Percentiles rank a stretch among this genome's conserved stretches.
These are phyloP conservation scores for Parapsyche elsis DNA, from an alignment of 1,140 invertebrate genomes.

Conservation along the genomic window DNA sequence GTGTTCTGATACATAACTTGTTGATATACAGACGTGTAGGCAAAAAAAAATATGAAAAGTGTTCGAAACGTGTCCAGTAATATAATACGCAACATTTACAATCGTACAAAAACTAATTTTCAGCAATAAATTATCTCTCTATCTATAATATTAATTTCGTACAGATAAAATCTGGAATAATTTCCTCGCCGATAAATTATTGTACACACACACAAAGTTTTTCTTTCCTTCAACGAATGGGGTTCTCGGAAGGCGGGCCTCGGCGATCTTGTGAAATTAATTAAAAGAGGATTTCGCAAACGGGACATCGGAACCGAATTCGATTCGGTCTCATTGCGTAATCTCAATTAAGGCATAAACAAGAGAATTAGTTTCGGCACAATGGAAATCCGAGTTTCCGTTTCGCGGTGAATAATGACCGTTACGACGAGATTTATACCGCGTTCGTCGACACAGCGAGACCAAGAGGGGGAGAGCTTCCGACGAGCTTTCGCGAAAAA, in stretches of 20 bases:
- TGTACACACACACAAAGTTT: too few species aligned
- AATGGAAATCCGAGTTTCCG: conserved; percentile 29
- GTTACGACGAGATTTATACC: conserved; percentile 36
- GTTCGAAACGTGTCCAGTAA: too few species aligned
- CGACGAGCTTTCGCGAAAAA: not conserved
- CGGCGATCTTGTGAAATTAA: conserved; percentile 4
- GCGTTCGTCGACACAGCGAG: conserved; percentile 4
- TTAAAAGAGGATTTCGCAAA: conserved; percentile 10
- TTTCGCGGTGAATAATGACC: conserved; percentile 38
- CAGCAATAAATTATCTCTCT: too few species aligned
- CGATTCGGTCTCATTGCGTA: conserved; percentile 23
- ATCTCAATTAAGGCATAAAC: conserved; percentile 34
- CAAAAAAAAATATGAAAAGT: too few species aligned
- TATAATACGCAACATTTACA: too few species aligned
- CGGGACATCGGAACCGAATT: conserved; percentile 13
- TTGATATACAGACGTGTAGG: too few species aligned
- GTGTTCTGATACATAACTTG: too few species aligned
- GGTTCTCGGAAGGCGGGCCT: not conserved
- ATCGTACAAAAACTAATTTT: too few species aligned
- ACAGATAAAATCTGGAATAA: too few species aligned
- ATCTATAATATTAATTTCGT: too few species aligned
- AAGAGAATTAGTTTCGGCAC: conserved; percentile 33
- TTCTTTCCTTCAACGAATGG: not conserved
- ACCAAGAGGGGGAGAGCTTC: conserved; percentile 2
- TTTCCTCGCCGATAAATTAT: too few species aligned